These are phyloP conservation scores for Cephus nigrinus DNA, from an alignment of 2,888 invertebrate species.

Conservation along the genomic window DNA sequence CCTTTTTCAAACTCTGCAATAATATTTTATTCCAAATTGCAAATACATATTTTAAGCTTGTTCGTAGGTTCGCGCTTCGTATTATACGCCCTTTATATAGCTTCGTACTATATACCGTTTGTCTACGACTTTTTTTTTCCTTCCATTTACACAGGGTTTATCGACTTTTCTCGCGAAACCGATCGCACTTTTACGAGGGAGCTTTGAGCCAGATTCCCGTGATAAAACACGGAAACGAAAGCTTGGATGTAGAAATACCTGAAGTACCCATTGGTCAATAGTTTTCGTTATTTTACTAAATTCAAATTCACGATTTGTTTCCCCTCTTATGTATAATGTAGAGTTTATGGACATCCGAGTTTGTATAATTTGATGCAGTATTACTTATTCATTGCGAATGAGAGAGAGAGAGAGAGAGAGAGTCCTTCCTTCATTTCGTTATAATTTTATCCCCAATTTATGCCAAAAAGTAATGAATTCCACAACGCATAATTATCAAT, in stretches of 20 bases:
- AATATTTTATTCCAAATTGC: background rate
- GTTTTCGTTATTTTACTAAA: background rate
- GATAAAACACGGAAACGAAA: background rate
- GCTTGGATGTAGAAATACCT: background rate
- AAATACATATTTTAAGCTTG: background rate
- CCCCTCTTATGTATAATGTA: background rate
- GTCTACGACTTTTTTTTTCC: background rate
- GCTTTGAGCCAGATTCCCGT: background rate
- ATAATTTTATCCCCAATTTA: too few relatives aligned
- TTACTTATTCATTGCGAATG: constrained; percentile 3
- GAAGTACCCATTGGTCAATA: background rate
- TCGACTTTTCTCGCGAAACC: background rate
- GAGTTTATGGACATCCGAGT: background rate
- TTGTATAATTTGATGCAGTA: background rate
- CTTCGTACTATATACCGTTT: background rate
- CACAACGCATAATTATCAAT: constrained; percentile 13
- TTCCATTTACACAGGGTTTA: background rate
- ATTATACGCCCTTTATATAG: background rate
- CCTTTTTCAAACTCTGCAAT: background rate
- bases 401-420: background rate
- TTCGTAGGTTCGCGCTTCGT: background rate
- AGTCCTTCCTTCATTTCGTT: too few relatives aligned
- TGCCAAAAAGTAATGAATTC: background rate
- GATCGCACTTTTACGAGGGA: background rate
- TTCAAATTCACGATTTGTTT: background rate